Conservation (phyloP, 2,797 vertebrate species). For the Chaenodraco wilsoni region DNA sequence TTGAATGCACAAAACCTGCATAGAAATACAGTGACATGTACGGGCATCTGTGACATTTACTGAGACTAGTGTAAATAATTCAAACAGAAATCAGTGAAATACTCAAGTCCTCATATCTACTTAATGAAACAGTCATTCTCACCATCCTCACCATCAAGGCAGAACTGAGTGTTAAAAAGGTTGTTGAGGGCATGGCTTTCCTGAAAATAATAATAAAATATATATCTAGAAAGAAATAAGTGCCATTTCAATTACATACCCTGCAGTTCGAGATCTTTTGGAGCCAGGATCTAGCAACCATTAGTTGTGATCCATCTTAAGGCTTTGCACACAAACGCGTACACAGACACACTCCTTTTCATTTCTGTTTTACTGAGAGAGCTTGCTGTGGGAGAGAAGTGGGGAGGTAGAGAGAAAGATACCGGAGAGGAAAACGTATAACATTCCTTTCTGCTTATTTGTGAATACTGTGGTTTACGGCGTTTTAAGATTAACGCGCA, state of each 20-base stretch:
- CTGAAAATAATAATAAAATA: not conserved
- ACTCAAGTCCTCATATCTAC: not conserved
- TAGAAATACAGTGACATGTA: not conserved
- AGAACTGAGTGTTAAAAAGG: not conserved
- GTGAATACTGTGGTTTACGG: conserved; percentile 36
- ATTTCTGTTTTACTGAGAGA: conserved; percentile 34
- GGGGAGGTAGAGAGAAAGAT: conserved; percentile 46
- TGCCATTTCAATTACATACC: conserved; percentile 15
- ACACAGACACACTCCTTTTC: conserved; percentile 20
- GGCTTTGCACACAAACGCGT: not conserved
- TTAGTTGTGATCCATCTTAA: conserved; percentile 46
- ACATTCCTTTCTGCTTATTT: conserved; percentile 38
- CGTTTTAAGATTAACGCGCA: conserved; percentile 20
- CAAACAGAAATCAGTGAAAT: conserved; percentile 14
- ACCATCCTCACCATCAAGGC: not conserved
- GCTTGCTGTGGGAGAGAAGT: conserved; percentile 65
- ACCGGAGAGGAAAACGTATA: conserved; percentile 33
- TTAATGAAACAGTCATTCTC: not conserved
- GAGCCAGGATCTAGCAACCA: conserved; percentile 28
- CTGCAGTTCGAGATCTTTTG: conserved; percentile 15
- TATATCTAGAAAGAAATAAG: conserved; percentile 7
- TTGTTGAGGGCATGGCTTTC: not conserved
- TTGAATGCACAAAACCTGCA: conserved; percentile 20
- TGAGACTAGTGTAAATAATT: conserved; percentile 30
- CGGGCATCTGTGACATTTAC: conserved; percentile 3